phyloP scores from a whole-genome alignment of 2,888 invertebrate genomes.

The Aporophyla nigra region DNA sequence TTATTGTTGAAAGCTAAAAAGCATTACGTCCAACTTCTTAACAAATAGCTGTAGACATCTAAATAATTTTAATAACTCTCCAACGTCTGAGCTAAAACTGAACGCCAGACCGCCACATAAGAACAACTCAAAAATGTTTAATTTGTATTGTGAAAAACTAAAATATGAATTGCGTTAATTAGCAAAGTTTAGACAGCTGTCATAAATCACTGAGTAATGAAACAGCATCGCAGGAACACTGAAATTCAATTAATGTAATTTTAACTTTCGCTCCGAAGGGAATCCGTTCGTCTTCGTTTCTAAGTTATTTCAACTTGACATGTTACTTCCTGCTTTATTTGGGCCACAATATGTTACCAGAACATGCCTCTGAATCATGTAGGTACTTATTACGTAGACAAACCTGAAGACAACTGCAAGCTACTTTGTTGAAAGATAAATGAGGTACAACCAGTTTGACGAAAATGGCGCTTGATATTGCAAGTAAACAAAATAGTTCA shows the following conservation, averaged over 20 bases:
- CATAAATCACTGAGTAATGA: constrained; percentile 74
- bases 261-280: constrained; percentile 63
- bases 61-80: neutral
- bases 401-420: neutral
- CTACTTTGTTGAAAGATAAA: neutral
- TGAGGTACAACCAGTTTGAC: neutral
- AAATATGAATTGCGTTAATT: constrained; percentile 74
- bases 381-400: neutral
- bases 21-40: neutral
- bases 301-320: constrained; percentile 59
- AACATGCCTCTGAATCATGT: neutral
- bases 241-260: constrained; percentile 74
- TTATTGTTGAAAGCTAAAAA: neutral
- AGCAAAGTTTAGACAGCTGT: constrained; percentile 74
- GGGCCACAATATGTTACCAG: constrained; percentile 35
- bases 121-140: constrained; percentile 45
- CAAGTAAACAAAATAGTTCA: neutral
- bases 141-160: constrained; percentile 67
- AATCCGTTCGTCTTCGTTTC: constrained; percentile 51
- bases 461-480: neutral
- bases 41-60: neutral
- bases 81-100: constrained; percentile 3
- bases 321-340: constrained; percentile 49
- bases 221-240: constrained; percentile 69
- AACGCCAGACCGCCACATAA: constrained; percentile 25